phyloP scores from a whole-genome alignment of 2,113 vertebrate genomes.

The Apodemus sylvaticus region DNA sequence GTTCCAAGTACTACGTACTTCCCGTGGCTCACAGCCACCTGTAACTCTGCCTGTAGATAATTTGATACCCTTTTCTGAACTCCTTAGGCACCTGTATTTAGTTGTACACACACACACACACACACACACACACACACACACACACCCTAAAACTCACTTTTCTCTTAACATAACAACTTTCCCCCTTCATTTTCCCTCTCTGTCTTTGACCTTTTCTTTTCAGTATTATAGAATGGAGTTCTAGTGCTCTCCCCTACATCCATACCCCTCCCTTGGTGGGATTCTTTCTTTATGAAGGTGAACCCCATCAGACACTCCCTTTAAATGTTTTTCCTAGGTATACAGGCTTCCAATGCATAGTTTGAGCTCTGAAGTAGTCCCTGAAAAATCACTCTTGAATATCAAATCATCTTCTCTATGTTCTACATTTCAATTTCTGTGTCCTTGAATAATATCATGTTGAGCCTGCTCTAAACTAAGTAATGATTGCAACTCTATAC shows the following conservation, averaged over 20 bases:
- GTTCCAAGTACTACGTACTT: neutral
- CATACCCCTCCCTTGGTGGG: neutral
- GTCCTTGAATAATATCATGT: neutral
- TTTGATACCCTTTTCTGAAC: neutral
- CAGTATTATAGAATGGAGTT: neutral
- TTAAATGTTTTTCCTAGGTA: neutral
- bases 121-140: neutral
- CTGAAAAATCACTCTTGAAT: slow-evolving; percentile 1
- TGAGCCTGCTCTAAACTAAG: neutral
- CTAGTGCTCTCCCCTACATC: neutral
- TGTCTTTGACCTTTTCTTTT: neutral
- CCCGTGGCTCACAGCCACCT: neutral
- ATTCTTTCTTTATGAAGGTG: neutral
- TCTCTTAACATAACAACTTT: neutral
- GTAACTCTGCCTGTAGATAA: neutral
- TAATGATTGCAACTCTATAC: neutral
- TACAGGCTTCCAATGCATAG: neutral
- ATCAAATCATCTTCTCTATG: neutral
- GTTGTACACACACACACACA: neutral
- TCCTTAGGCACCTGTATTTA: neutral
- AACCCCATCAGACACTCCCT: neutral
- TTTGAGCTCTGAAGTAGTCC: neutral
- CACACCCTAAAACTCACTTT: neutral
- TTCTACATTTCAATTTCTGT: slow-evolving; percentile 45
- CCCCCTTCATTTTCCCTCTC: neutral